Evolutionary conservation across 2,888 invertebrate species (phyloP), one percentile per base, ranked within the genome.

Genomic region (Hydriomena furcata): DNA sequence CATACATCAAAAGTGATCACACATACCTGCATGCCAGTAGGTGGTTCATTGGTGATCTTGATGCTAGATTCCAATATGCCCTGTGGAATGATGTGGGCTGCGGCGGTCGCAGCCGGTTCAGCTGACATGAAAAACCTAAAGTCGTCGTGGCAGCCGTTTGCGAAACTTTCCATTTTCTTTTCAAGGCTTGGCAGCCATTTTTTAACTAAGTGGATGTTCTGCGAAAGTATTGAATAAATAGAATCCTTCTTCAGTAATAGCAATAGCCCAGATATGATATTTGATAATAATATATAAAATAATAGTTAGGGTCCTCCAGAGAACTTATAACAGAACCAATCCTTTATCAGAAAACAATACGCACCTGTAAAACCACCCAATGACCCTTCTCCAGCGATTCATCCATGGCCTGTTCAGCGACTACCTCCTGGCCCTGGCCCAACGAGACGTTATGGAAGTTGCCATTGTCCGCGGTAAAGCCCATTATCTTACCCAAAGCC

Each of bases 31-130:
- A 99, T 98, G 38, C 98, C 98, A 0, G 98, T 97, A 0, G 99
- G 99, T 0, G 99, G 98, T 81, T 99, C 98, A 74, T 98, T 99
- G 2, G 98, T 98, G 52, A 99, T 98, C 91, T 99, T 99, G 63
- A 99, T 98, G 7, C 98, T 97, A 0, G 97, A 96, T 79, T 99
- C 98, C 38, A 99, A 84, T 54, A 99, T 97, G 0, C 98, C 98
- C 92, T 97, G 96, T 5, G 99, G 99, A 63, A 99, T 98, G 55
- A 98, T 98, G 73, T 98, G 98, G 2, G 95, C 95, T 0, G 95
- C 93, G 0, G 97, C 92, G 0, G 95, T 94, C 5, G 95, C 95
- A 0, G 98, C 97, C 0, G 98, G 98, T 74, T 99, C 98, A 2
- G 98, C 98, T 60, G 97, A 97, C 92, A 99, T 94, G 74, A 97